Base-by-base conservation (phyloP, 2,113 vertebrate species). In the Neopipo cinnamomea region DNA sequence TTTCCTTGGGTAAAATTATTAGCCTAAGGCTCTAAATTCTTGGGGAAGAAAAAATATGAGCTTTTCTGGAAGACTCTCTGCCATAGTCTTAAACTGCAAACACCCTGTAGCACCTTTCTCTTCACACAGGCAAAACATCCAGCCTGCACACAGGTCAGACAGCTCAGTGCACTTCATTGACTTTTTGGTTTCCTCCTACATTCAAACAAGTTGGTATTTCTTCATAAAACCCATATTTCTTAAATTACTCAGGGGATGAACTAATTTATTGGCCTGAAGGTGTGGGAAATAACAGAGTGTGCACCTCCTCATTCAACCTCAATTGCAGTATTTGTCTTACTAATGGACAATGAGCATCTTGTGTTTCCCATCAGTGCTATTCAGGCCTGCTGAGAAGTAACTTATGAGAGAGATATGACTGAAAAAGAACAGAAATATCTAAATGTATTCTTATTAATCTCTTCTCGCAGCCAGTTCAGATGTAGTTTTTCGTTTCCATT, bases 121-220 rank as follows among this genome's bases (percentile, higher is more conserved):
- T 67, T 90, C 52, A 71, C 46, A 20, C 6, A 47, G 50, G 28
- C 56, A 70, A 91, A 96, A 74, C 44, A 70, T 56, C 30, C 49
- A 84, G 9, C 37, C 15, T 0, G 0, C 0, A 0, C 24, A 22
- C 33, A 71, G 42, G 39, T 53, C 71, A 58, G 77, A 76, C 85
- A 97, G 94, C 84, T 91, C 80, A 85, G 90, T 10, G 1, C 35
- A 23, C 67, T 44, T 88, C 21, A 22, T 33, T 96, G 97, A 81
- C 88, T 92, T 97, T 96, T 96, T 9, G 1, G 85, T 73, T 85
- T 56, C 97, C 94, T 95, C 98, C 98, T 93, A 97, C 97, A 42
- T 55, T 82, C 77, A 76, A 28, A 67, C 23, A 95, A 93, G 55
- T 63, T 52, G 74, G 41, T 88, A 12, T 50, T 76, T 90, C 68